phyloP scores from a whole-genome alignment of 2,797 vertebrate species.

The Paratrypauchen microcephalus region DNA sequence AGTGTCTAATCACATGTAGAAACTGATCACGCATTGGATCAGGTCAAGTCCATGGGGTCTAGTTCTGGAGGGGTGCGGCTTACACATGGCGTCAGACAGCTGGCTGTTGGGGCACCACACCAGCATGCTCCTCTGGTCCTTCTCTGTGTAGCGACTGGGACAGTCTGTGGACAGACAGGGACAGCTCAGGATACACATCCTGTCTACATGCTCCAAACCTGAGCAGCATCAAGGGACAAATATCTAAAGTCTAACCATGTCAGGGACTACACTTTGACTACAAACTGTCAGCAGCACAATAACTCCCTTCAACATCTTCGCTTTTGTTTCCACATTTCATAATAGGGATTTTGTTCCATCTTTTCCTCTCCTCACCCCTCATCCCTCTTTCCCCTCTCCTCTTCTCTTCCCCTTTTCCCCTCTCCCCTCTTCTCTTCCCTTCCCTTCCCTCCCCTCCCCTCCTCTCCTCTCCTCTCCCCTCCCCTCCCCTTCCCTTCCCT shows the following conservation, averaged over 20 bases:
- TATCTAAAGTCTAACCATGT: too few relatives aligned
- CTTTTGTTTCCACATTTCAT: too few relatives aligned
- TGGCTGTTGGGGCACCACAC: conserved; percentile 90
- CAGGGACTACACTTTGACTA: too few relatives aligned
- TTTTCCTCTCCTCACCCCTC: too few relatives aligned
- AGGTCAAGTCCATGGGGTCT: background rate
- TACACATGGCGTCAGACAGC: conserved; percentile 90
- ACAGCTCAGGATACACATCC: background rate
- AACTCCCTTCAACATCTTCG: background rate
- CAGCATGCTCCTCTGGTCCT: conserved; percentile 91
- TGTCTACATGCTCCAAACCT: background rate
- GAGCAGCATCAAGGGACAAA: too few relatives aligned
- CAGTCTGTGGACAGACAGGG: conserved; percentile 71
- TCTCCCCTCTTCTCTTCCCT: too few relatives aligned
- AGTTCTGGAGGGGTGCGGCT: conserved; percentile 44
- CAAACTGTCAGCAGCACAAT: background rate
- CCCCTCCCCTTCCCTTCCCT: background rate
- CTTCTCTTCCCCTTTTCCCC: too few relatives aligned
- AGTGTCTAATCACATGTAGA: background rate
- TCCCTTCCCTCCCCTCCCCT: conserved; percentile 4
- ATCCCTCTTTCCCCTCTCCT: too few relatives aligned
- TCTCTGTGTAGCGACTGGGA: conserved; percentile 79
- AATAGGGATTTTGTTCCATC: too few relatives aligned
- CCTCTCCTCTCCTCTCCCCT: too few relatives aligned
- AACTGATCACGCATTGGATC: too few relatives aligned